A percentile compares a stretch with the other conserved stretches of the same genome.
Evolutionary conservation across 1,140 invertebrate species (phyloP).

Genomic region (Nephotettix cincticeps): DNA sequence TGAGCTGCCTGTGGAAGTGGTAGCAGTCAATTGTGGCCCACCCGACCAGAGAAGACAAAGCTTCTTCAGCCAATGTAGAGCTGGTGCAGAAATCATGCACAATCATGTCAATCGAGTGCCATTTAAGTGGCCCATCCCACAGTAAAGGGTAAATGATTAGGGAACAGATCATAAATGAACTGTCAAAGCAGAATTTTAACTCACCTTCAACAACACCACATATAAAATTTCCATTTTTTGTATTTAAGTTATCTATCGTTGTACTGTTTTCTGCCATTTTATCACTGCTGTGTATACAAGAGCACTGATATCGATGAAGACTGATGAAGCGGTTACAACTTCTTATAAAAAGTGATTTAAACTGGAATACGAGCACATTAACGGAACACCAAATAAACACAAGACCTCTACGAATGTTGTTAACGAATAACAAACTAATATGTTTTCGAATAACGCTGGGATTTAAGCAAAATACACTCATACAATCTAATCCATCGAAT

Average conservation of each 20-base stretch:
- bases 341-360: neutral
- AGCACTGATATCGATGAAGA: neutral
- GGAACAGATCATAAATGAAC: too few species aligned
- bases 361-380: neutral
- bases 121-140: too few species aligned
- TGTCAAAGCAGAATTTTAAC: too few species aligned
- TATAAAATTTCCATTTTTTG: constrained; percentile 74
- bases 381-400: neutral
- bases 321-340: neutral
- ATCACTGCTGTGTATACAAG: neutral
- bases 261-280: constrained; percentile 46
- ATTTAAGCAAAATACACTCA: constrained; percentile 10
- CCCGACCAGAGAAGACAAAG: too few species aligned
- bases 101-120: too few species aligned
- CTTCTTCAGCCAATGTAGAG: too few species aligned
- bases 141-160: too few species aligned
- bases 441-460: neutral
- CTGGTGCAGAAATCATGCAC: too few species aligned
- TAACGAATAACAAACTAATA: neutral
- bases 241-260: constrained; percentile 56
- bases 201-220: constrained; percentile 91
- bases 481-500: neutral
- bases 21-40: too few species aligned
- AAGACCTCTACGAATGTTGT: constrained; percentile 1
- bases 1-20: too few species aligned